Base-by-base conservation (phyloP, 1,140 invertebrate species). In the Thaumetopoea pityocampa region DNA sequence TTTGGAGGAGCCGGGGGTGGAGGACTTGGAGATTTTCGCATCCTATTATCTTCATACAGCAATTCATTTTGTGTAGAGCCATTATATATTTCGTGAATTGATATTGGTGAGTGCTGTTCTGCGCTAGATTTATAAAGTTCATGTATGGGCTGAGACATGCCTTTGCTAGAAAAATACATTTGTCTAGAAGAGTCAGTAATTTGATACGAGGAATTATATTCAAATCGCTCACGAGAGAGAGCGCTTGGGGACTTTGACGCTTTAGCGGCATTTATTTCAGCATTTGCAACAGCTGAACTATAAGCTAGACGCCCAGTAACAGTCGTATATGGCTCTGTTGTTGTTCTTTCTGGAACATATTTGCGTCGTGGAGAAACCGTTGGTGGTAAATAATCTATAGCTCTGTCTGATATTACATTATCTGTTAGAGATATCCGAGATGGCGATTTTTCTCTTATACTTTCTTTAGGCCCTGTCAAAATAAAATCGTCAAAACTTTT, bases 1-100 rank as follows among this genome's bases (percentile, higher is more conserved):
- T 91, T 90, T 51, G 76, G 81, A 10, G 93, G 92, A 2, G 93
- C 93, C 26, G 93, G 93, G 12, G 93, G 92, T n/a, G 93, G 92
- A 4, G 93, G 93, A 77, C 90, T 91, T 6, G 90, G 87, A 17
- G 88, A 89, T 48, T 86, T 87, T 20, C 84, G 81, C 16, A 83
- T 78, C 65, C 85, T 84, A 47, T 70, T 85, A 63, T 88, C 86
- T 10, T 85, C 70, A 50, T 86, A 87, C 47, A 80, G 85, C 11
- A 89, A 67, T 40, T 88, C 86, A 10, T 76, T 67, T 60, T 86
- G 84, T 20, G 88, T 73, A 51, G 90, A 86, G 46, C 89, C 81
- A 12, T 90, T 91, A 56, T 90, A 87, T 15, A 91, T 80, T 66
- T 90, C 90, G 53, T 89, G 88, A 12, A 87, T 83, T 2, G 90